A percentile compares a stretch with the other conserved stretches of the same genome.
Conservation (phyloP, 2,797 vertebrate genomes). For the Lindbergichthys nudifrons region DNA sequence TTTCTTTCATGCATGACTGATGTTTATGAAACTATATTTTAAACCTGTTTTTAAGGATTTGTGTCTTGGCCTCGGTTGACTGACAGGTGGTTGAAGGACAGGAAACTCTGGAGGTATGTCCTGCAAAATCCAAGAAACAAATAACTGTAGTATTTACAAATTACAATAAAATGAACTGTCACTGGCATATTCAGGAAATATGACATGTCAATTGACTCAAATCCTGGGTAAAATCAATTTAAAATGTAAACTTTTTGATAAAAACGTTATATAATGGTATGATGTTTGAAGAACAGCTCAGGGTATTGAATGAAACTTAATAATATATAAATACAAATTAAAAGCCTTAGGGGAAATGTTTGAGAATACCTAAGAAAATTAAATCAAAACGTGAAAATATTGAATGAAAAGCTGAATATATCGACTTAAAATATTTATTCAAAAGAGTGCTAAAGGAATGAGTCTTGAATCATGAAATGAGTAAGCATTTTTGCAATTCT, state of each 20-base stretch:
- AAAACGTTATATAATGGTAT: neutral
- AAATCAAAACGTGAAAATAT: neutral
- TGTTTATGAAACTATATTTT: slow-evolving; percentile 40
- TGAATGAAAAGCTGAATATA: neutral
- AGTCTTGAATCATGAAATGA: no score
- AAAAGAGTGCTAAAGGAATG: no score
- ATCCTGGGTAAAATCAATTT: neutral
- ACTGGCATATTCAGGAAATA: neutral
- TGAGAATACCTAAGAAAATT: neutral
- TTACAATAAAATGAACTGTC: neutral
- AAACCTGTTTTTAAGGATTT: slow-evolving; percentile 27
- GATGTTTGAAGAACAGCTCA: neutral
- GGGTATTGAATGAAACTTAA: neutral
- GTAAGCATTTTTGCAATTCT: no score
- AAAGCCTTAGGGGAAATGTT: neutral
- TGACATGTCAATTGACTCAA: neutral
- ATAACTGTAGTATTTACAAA: slow-evolving; percentile 20
- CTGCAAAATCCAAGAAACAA: slow-evolving; percentile 14
- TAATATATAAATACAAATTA: neutral
- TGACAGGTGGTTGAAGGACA: slow-evolving; percentile 22
- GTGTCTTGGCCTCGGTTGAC: slow-evolving; percentile 27
- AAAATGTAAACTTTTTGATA: neutral
- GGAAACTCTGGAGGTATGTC: neutral
- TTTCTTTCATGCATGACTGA: slow-evolving; percentile 21
- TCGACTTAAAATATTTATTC: neutral